Conservation (phyloP, 2,797 vertebrate species). For the Bradypodion ventrale region DNA sequence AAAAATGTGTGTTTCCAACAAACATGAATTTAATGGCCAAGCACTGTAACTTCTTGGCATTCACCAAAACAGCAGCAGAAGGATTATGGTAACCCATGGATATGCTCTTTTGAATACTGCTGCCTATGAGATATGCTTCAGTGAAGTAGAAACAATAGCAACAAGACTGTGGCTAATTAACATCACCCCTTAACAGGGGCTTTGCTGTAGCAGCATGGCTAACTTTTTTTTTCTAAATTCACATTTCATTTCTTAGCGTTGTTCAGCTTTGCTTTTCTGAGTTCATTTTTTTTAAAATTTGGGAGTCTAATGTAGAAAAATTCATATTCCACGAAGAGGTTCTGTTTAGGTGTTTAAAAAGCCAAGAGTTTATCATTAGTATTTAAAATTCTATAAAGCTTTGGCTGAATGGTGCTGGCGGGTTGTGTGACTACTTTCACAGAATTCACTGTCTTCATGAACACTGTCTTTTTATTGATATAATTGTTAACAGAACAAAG, state of each 20-base stretch:
- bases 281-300: slow-evolving; percentile 2
- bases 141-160: slow-evolving; percentile 29
- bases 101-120: slow-evolving; percentile 11
- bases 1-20: neutral
- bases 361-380: neutral
- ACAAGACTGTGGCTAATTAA: slow-evolving; percentile 43
- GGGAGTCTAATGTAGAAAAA: neutral
- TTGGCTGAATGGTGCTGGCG: neutral
- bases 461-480: neutral
- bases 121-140: neutral
- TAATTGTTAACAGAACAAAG: neutral
- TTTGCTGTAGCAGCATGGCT: slow-evolving; percentile 20
- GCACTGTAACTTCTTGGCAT: neutral
- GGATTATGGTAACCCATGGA: neutral
- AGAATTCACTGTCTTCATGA: neutral
- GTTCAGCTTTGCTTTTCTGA: slow-evolving; percentile 8
- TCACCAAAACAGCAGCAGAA: neutral
- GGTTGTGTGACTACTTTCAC: neutral
- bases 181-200: neutral
- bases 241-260: slow-evolving; percentile 10
- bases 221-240: neutral
- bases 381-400: neutral
- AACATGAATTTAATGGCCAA: neutral
- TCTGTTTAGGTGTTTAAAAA: too few species aligned
- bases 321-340: too few species aligned